Percentiles rank a stretch among this genome's conserved stretches.
Conservation (phyloP, 2,888 invertebrate genomes). For the Crossocerus cetratus region DNA sequence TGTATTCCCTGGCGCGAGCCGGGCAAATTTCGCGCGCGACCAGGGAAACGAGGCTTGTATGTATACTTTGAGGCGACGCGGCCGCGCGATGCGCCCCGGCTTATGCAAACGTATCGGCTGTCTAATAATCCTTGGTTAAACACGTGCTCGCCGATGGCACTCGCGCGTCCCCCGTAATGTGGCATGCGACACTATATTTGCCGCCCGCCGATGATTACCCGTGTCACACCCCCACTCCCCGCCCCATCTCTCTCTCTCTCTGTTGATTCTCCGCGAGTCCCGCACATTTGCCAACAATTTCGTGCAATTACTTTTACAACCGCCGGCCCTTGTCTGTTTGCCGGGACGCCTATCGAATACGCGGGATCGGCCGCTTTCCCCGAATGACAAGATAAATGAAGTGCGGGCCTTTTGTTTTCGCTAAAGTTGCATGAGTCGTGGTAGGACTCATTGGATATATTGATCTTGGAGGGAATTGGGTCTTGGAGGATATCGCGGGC, state of each 20-base stretch:
- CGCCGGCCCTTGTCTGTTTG: slow-evolving; percentile 3
- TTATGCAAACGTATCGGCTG: slow-evolving; percentile 1
- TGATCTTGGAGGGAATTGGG: too few relatives aligned
- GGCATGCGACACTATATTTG: slow-evolving; percentile 66
- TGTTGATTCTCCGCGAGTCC: slow-evolving; percentile 54
- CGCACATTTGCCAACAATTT: slow-evolving; percentile 60
- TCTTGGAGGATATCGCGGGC: background rate
- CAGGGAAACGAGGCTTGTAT: too few relatives aligned
- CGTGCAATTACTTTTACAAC: slow-evolving; percentile 60
- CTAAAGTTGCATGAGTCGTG: too few relatives aligned
- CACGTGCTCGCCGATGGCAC: slow-evolving; percentile 35
- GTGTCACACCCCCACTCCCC: slow-evolving; percentile 9
- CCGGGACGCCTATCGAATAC: too few relatives aligned
- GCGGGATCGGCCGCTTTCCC: too few relatives aligned
- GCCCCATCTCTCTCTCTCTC: slow-evolving; percentile 4
- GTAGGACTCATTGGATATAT: too few relatives aligned
- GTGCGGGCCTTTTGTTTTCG: too few relatives aligned
- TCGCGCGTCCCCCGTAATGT: slow-evolving; percentile 33
- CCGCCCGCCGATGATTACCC: slow-evolving; percentile 51
- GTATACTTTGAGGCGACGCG: too few relatives aligned
- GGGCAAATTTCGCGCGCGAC: too few relatives aligned
- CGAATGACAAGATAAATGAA: too few relatives aligned
- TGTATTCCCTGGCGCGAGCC: too few relatives aligned
- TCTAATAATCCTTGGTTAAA: slow-evolving; percentile 58
- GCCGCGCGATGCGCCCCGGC: too few relatives aligned